Conservation (phyloP, 2,888 invertebrate species). For the Lepetodrilus schrolli region DNA sequence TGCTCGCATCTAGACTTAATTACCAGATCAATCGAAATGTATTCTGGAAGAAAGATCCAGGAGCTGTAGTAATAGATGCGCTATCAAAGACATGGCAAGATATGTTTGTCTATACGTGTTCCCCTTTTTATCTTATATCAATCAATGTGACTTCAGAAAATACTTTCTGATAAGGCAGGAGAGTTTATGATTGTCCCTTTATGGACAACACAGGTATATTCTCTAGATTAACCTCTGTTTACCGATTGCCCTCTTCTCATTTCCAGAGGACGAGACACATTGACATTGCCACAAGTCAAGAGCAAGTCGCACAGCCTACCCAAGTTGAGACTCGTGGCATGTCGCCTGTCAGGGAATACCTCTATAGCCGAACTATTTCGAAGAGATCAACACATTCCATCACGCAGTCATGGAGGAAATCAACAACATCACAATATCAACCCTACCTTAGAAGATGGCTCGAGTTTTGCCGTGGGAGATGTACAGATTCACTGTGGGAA, state of each 20-base stretch:
- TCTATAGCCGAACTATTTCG: neutral
- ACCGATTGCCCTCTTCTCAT: neutral
- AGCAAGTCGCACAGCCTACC: neutral
- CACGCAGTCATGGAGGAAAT: neutral
- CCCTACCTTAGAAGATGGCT: neutral
- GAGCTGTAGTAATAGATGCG: neutral
- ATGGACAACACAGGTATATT: neutral
- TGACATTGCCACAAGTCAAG: neutral
- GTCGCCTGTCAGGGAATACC: neutral
- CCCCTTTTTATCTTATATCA: neutral
- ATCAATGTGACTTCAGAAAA: neutral
- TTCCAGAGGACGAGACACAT: neutral
- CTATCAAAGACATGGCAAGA: neutral
- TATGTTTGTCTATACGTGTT: conserved; percentile 6
- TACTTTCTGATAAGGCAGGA: neutral
- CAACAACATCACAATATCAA: neutral
- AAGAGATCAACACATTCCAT: neutral
- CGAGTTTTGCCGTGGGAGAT: neutral
- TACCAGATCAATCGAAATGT: neutral
- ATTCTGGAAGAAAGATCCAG: neutral
- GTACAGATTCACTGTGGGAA: neutral
- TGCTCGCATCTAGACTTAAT: conserved; percentile 18
- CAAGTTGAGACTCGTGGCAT: neutral
- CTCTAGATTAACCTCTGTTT: neutral
- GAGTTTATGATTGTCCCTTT: neutral